Conservation (phyloP, 2,797 vertebrate genomes). For the Eupleurogrammus muticus region DNA sequence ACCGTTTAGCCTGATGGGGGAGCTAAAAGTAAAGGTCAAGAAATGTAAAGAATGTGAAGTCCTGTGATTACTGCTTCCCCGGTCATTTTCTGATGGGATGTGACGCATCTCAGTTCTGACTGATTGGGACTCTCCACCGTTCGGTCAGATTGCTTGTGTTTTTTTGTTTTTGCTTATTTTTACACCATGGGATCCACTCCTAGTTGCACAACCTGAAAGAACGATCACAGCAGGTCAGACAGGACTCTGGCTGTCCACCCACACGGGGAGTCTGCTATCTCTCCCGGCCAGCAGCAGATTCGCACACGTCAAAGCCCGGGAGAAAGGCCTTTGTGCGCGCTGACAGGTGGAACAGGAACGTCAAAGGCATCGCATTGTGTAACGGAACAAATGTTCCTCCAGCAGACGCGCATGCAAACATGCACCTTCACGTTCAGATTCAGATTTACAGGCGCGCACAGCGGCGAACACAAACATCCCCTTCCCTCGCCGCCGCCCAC, state of each 20-base stretch:
- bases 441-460: slow-evolving; percentile 48
- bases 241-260: slow-evolving; percentile 60
- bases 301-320: slow-evolving; percentile 55
- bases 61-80: slow-evolving; percentile 3
- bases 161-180: slow-evolving; percentile 8
- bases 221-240: slow-evolving; percentile 53
- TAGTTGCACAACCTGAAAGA: slow-evolving; percentile 37
- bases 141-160: slow-evolving; percentile 35
- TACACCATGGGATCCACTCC: slow-evolving; percentile 6
- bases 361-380: slow-evolving; percentile 66
- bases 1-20: slow-evolving; percentile 1
- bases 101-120: slow-evolving; percentile 2
- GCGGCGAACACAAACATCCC: slow-evolving; percentile 32
- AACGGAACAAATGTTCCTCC: slow-evolving; percentile 59
- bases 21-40: slow-evolving; percentile 21
- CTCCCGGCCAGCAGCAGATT: slow-evolving; percentile 57
- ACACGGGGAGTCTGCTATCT: slow-evolving; percentile 67
- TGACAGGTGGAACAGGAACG: slow-evolving; percentile 74
- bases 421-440: slow-evolving; percentile 60
- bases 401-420: slow-evolving; percentile 55
- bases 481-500: slow-evolving; percentile 35
- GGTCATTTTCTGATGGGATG: slow-evolving; percentile 2
- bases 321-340: slow-evolving; percentile 62
- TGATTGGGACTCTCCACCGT: slow-evolving; percentile 14
- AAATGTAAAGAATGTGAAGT: neutral